Conservation (phyloP, 2,113 vertebrate genomes). For the Sylvilagus bachmani region DNA sequence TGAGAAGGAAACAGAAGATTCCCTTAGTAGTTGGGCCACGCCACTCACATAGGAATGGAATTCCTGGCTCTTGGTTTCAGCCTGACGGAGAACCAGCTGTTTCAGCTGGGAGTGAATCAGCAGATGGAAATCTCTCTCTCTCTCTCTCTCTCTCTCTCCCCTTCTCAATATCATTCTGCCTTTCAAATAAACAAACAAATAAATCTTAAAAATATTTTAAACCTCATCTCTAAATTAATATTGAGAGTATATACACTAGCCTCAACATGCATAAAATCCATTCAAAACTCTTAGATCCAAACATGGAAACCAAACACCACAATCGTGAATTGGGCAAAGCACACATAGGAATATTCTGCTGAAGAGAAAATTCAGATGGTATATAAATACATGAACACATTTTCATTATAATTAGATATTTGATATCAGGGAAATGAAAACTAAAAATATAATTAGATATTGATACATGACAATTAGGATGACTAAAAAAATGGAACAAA, state of each 20-base stretch:
- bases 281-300: background rate
- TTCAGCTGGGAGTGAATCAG: too few species aligned
- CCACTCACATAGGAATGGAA: too few species aligned
- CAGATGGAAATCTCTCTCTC: too few species aligned
- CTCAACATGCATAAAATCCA: background rate
- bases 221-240: background rate
- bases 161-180: too few species aligned
- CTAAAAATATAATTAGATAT: too few species aligned
- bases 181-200: too few species aligned
- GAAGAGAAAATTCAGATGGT: too few species aligned
- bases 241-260: background rate
- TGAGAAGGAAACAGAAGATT: too few species aligned
- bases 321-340: background rate
- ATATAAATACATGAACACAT: background rate
- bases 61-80: too few species aligned
- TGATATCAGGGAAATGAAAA: background rate
- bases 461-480: background rate
- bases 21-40: too few species aligned
- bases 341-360: background rate
- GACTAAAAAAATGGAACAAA: background rate
- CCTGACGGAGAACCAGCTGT: too few species aligned
- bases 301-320: background rate
- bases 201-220: background rate
- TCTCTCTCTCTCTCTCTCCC: too few species aligned
- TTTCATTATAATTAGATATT: background rate